Conservation (phyloP, 2,888 invertebrate species). For the Antheraea yamamai region DNA sequence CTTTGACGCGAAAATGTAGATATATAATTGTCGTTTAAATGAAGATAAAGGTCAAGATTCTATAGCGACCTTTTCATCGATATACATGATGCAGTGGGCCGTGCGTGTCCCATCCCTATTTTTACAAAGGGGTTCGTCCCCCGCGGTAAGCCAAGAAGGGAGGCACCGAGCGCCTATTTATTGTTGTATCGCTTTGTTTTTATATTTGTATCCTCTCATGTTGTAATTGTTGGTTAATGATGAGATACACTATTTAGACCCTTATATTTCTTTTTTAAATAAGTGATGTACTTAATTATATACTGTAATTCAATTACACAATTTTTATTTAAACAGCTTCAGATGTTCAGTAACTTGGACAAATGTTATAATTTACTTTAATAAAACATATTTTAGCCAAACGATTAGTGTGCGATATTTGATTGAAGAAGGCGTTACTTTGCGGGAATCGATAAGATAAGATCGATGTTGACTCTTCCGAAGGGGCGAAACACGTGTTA, state of each 20-base stretch:
- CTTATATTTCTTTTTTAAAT: not conserved
- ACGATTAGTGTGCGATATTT: too few species aligned
- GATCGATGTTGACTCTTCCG: too few species aligned
- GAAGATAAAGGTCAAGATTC: constrained; percentile 42
- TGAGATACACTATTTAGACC: constrained; percentile 22
- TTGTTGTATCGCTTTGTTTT: constrained; percentile 72
- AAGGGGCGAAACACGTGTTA: too few species aligned
- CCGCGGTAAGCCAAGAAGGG: constrained; percentile 57
- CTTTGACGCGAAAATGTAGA: not conserved
- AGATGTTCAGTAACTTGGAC: too few species aligned
- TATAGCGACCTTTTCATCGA: constrained; percentile 46
- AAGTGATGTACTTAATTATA: not conserved
- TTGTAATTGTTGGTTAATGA: constrained; percentile 73
- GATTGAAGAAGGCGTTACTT: too few species aligned
- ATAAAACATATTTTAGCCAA: too few species aligned
- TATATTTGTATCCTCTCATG: constrained; percentile 64
- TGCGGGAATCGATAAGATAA: too few species aligned
- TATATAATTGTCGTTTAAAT: not conserved
- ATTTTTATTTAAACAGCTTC: too few species aligned
- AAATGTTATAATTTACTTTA: too few species aligned
- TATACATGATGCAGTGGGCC: constrained; percentile 24
- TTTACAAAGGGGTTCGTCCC: constrained; percentile 51
- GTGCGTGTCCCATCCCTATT: constrained; percentile 51
- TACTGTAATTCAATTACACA: not conserved
- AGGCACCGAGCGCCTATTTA: constrained; percentile 59